phyloP scores from a whole-genome alignment of 2,888 invertebrate genomes.

The Electrophaes corylata region DNA sequence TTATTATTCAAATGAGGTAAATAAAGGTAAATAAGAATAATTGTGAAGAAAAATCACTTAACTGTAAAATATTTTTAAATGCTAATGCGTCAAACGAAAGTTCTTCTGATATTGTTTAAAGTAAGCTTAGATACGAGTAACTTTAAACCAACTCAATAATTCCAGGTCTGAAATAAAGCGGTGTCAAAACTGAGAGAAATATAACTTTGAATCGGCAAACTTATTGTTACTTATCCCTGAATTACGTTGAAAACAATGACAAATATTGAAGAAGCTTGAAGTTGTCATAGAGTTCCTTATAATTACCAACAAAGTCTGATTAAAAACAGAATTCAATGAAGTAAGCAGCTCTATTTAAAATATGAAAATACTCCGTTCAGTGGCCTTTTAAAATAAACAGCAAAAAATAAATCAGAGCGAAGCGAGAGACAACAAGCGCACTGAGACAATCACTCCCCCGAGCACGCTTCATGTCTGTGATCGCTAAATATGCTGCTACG shows the following conservation, averaged over 20 bases:
- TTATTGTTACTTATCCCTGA: too few relatives aligned
- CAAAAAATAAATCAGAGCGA: slow-evolving; percentile 16
- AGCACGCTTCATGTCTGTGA: slow-evolving; percentile 23
- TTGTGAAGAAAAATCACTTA: not conserved
- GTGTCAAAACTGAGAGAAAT: too few relatives aligned
- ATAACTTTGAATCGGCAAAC: too few relatives aligned
- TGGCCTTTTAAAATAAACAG: slow-evolving; percentile 6
- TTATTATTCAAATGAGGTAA: slow-evolving; percentile 17
- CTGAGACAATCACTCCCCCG: slow-evolving; percentile 19
- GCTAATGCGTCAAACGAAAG: too few relatives aligned
- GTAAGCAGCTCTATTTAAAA: slow-evolving; percentile 3
- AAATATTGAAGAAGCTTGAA: too few relatives aligned
- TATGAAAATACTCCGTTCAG: slow-evolving; percentile 6
- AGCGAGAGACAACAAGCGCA: slow-evolving; percentile 17
- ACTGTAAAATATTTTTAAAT: not conserved
- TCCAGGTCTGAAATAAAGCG: too few relatives aligned
- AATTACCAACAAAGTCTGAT: not conserved
- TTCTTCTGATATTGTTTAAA: too few relatives aligned
- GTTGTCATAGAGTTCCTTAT: too few relatives aligned
- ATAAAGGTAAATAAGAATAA: not conserved
- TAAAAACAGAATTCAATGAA: not conserved
- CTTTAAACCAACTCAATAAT: too few relatives aligned
- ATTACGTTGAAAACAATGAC: too few relatives aligned
- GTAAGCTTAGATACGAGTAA: too few relatives aligned
- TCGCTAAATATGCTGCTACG: slow-evolving; percentile 23